phyloP scores from a whole-genome alignment of 2,888 invertebrate genomes.

The Diloba caeruleocephala region DNA sequence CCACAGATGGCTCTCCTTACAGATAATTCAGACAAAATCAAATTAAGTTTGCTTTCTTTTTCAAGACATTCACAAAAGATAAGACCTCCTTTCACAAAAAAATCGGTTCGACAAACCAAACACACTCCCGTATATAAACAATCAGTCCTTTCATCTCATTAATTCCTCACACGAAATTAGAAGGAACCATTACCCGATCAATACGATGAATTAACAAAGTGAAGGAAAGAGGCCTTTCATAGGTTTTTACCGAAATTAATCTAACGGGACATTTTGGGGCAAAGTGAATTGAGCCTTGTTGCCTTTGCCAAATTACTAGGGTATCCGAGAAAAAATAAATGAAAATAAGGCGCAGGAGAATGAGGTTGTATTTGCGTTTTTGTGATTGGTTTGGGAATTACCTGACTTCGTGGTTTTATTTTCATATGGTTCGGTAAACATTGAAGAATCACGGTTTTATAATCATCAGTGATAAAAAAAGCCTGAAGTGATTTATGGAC shows the following conservation, averaged over 20 bases:
- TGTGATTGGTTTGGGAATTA: conserved; percentile 37
- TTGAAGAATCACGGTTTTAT: no score
- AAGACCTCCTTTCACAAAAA: conserved; percentile 15
- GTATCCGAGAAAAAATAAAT: conserved; percentile 43
- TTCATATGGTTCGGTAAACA: conserved; percentile 34
- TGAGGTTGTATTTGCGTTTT: conserved; percentile 34
- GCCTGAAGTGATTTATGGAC: no score
- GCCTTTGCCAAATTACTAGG: conserved; percentile 32
- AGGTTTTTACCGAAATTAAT: conserved; percentile 54
- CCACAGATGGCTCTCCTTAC: no score
- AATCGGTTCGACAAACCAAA: conserved; percentile 31
- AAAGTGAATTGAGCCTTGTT: conserved; percentile 43
- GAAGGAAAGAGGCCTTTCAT: conserved; percentile 31
- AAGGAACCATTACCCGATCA: conserved; percentile 35
- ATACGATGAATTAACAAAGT: conserved; percentile 54
- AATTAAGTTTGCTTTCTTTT: background rate
- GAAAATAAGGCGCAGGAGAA: conserved; percentile 40
- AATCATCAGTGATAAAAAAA: no score
- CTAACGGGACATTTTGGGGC: conserved; percentile 34
- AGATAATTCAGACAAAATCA: conserved; percentile 20
- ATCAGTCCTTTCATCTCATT: conserved; percentile 36
- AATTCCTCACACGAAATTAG: conserved; percentile 41
- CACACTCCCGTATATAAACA: conserved; percentile 8
- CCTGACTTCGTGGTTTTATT: conserved; percentile 40
- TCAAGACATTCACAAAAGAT: conserved; percentile 10